Evolutionary conservation across 2,888 invertebrate species (phyloP).

Genomic region (Argyresthia goedartella): DNA sequence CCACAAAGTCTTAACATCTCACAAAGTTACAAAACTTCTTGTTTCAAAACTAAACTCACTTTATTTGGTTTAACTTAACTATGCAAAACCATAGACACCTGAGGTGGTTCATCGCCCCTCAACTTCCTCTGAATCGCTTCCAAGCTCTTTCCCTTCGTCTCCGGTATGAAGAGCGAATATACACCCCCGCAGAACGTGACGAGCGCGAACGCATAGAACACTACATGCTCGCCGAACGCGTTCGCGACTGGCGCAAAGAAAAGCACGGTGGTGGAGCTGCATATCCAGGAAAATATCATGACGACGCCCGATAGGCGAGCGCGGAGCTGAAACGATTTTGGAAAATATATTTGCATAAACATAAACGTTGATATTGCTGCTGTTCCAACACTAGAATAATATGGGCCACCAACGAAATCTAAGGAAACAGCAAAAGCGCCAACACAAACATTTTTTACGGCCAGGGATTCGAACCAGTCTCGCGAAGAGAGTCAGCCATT

Average conservation of each 20-base stretch:
- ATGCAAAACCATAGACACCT: too few relatives aligned
- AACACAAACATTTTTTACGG: too few relatives aligned
- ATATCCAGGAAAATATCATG: conserved; percentile 19
- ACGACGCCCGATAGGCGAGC: conserved; percentile 1
- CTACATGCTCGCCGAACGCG: conserved; percentile 39
- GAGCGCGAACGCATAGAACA: conserved; percentile 46
- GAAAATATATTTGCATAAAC: background rate
- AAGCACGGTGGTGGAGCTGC: conserved; percentile 21
- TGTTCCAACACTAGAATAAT: too few relatives aligned
- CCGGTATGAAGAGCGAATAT: conserved; percentile 53
- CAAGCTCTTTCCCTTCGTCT: conserved; percentile 55
- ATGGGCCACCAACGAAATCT: too few relatives aligned
- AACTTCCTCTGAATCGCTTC: conserved; percentile 31
- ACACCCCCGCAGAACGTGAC: conserved; percentile 40
- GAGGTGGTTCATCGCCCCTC: background rate
- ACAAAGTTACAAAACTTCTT: too few relatives aligned
- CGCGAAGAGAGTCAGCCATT: too few relatives aligned
- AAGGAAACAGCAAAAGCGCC: too few relatives aligned
- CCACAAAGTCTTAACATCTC: too few relatives aligned
- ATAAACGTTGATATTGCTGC: too few relatives aligned
- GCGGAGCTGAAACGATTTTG: background rate
- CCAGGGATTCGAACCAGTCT: too few relatives aligned
- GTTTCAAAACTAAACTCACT: too few relatives aligned
- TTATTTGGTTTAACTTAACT: too few relatives aligned
- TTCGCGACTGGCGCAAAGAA: conserved; percentile 42